Percentiles rank a stretch among this genome's conserved stretches.
Conservation (phyloP, 1,140 invertebrate genomes). For the Anoplolepis gracilipes region DNA sequence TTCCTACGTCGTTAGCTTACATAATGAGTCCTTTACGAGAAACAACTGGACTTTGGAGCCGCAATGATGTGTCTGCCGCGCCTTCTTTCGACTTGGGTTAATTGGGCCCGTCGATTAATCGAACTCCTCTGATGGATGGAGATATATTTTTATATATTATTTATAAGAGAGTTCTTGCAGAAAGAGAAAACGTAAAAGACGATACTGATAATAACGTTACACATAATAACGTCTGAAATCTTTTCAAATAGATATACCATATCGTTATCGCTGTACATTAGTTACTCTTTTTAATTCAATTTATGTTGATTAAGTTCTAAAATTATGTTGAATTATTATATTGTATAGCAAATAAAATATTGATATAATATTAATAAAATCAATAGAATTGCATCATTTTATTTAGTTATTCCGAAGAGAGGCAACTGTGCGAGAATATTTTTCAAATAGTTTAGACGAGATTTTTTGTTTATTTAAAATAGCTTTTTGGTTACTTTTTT, state of each 20-base stretch:
- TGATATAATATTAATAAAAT: neutral
- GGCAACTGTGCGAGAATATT: no score
- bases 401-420: neutral
- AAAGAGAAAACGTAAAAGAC: conserved; percentile 7
- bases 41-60: conserved; percentile 27
- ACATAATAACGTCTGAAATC: neutral
- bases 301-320: neutral
- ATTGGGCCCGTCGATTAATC: conserved; percentile 11
- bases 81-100: neutral
- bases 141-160: neutral
- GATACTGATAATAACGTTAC: neutral
- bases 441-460: no score
- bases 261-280: conserved; percentile 7
- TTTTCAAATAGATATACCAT: neutral
- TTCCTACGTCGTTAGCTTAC: conserved; percentile 66
- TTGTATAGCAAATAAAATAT: neutral
- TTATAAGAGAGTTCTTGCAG: neutral
- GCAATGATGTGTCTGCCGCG: conserved; percentile 13
- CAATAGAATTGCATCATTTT: neutral
- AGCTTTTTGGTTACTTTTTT: no score
- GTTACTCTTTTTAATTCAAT: neutral
- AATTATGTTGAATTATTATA: conserved; percentile 20
- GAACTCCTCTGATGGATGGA: neutral
- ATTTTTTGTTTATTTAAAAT: no score
- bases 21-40: conserved; percentile 63